These are phyloP conservation scores for Zaprionus ornatus DNA, from an alignment of 1,140 invertebrate genomes.

Conservation along the genomic window DNA sequence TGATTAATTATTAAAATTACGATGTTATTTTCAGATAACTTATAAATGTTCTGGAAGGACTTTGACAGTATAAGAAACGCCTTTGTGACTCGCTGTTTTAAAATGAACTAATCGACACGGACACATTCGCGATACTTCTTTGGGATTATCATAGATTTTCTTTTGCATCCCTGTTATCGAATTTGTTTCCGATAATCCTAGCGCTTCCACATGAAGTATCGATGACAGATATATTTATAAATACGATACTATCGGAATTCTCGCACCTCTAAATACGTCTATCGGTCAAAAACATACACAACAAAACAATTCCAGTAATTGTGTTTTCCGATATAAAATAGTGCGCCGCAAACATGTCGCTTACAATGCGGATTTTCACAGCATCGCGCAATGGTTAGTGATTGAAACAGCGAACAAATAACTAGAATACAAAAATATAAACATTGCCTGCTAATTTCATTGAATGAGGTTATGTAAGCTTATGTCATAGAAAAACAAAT, in stretches of 20 bases:
- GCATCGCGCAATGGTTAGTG: constrained; percentile 73
- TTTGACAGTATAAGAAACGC: neutral
- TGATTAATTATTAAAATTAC: neutral
- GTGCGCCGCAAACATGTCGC: constrained; percentile 65
- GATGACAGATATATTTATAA: neutral
- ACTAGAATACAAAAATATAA: neutral
- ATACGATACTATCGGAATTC: neutral
- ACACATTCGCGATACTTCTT: neutral
- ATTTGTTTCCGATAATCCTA: neutral
- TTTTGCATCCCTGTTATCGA: neutral
- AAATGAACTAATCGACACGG: constrained; percentile 5
- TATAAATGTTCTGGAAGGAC: neutral
- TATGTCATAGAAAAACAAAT: constrained; percentile 74
- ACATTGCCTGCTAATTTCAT: constrained; percentile 12
- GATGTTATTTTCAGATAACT: neutral
- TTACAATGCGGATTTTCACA: constrained; percentile 71
- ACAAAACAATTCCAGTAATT: constrained; percentile 46
- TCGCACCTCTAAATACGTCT: constrained; percentile 9
- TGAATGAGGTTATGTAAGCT: constrained; percentile 74
- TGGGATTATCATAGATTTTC: neutral
- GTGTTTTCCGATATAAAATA: constrained; percentile 33
- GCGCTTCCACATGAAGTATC: neutral
- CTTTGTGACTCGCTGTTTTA: constrained; percentile 1
- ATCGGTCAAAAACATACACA: constrained; percentile 43
- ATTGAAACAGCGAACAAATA: neutral